These are phyloP conservation scores for Melanchra persicariae DNA, from an alignment of 2,888 invertebrate species.

Conservation along the genomic window DNA sequence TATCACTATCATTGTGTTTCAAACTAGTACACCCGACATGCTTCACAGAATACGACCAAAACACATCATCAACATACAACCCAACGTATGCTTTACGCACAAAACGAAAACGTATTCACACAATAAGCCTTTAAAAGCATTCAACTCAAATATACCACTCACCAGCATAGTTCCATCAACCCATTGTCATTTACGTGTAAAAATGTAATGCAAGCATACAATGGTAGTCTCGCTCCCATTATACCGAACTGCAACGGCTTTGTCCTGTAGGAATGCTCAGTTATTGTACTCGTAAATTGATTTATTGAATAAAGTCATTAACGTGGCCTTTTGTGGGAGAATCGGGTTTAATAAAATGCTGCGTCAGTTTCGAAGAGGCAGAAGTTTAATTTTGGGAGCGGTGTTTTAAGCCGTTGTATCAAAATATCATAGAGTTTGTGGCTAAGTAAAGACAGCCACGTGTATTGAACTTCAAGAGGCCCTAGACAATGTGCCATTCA, in stretches of 20 bases:
- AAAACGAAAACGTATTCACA: slow-evolving; percentile 32
- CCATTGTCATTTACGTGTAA: slow-evolving; percentile 69
- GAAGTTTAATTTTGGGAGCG: slow-evolving; percentile 41
- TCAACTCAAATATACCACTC: slow-evolving; percentile 45
- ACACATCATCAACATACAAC: background rate
- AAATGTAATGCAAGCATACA: slow-evolving; percentile 72
- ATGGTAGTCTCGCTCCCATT: slow-evolving; percentile 58
- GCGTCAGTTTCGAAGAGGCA: slow-evolving; percentile 24
- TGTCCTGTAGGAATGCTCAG: slow-evolving; percentile 56
- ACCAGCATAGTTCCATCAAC: slow-evolving; percentile 22
- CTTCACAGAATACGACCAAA: background rate
- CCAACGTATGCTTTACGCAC: slow-evolving; percentile 31
- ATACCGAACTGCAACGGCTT: slow-evolving; percentile 51
- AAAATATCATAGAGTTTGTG: no score
- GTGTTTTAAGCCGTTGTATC: background rate
- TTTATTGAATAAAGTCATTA: slow-evolving; percentile 80
- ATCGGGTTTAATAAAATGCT: slow-evolving; percentile 69
- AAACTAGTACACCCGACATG: slow-evolving; percentile 9
- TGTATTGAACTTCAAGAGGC: no score
- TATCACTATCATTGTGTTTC: background rate
- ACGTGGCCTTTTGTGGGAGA: slow-evolving; percentile 70
- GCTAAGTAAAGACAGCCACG: no score
- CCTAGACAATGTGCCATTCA: no score
- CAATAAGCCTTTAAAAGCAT: slow-evolving; percentile 55
- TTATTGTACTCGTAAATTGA: slow-evolving; percentile 74